A percentile compares a stretch with the other conserved stretches of the same genome.
Evolutionary conservation across 2,113 vertebrate genomes (phyloP).

Genomic region (Seriola aureovittata): DNA sequence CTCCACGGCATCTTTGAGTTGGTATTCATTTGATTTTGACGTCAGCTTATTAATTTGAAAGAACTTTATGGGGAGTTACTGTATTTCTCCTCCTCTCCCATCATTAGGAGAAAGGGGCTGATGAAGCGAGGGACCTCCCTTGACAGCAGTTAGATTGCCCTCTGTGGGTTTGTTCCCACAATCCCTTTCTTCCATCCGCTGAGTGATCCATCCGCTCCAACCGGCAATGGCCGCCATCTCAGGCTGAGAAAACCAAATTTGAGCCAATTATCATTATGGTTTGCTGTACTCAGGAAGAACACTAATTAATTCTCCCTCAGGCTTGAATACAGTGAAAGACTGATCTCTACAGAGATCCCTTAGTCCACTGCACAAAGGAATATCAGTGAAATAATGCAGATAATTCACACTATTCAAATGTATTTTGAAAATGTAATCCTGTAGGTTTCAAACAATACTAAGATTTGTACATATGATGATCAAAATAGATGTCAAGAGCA

Average conservation of each 20-base stretch:
- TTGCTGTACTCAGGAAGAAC: conserved; percentile 70
- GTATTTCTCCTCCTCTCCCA: conserved; percentile 45
- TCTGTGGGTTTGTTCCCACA: conserved; percentile 70
- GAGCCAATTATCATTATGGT: conserved; percentile 81
- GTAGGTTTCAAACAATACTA: background rate
- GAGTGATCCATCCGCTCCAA: conserved; percentile 71
- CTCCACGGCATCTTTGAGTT: conserved; percentile 16
- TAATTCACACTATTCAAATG: conserved; percentile 14
- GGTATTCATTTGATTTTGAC: conserved; percentile 49
- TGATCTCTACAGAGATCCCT: conserved; percentile 56
- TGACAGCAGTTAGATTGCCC: conserved; percentile 74
- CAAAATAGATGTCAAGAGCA: background rate
- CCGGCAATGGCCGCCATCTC: conserved; percentile 51
- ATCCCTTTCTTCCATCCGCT: conserved; percentile 71
- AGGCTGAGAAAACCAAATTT: conserved; percentile 75
- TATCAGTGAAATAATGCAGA: conserved; percentile 63
- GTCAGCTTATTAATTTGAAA: conserved; percentile 52
- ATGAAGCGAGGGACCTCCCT: conserved; percentile 71
- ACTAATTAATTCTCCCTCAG: conserved; percentile 83
- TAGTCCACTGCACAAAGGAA: conserved; percentile 56
- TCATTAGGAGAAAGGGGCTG: conserved; percentile 64
- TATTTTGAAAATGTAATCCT: conserved; percentile 20
- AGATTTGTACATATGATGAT: background rate
- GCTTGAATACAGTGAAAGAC: conserved; percentile 67
- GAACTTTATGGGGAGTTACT: conserved; percentile 48